phyloP scores from a whole-genome alignment of 30 jellyfish, hydroid and myxozoan species.

The Catostylus mosaicus region DNA sequence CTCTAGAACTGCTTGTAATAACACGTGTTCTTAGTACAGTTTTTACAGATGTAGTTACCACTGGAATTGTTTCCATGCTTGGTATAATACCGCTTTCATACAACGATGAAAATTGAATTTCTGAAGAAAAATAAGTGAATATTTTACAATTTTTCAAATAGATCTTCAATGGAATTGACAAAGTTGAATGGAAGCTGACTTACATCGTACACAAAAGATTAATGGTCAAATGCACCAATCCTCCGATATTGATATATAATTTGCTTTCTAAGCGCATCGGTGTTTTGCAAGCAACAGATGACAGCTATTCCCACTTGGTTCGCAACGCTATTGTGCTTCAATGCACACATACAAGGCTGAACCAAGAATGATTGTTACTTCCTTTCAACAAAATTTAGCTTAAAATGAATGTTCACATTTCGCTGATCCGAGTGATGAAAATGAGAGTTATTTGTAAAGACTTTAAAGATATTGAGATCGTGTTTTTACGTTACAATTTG shows the following conservation, averaged over 20 bases:
- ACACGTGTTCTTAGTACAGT: too few species aligned
- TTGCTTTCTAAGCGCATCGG: neutral
- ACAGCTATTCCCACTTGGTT: neutral
- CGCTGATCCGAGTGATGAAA: neutral
- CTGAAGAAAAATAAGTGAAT: too few species aligned
- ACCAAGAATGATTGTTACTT: neutral
- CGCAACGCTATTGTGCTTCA: neutral
- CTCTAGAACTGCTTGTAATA: too few species aligned
- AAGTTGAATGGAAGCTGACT: constrained; percentile 44
- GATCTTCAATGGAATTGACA: constrained; percentile 52
- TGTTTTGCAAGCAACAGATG: neutral
- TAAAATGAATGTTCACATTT: neutral
- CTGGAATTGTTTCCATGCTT: too few species aligned
- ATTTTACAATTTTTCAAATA: constrained; percentile 14
- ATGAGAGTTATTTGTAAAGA: neutral
- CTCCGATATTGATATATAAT: constrained; percentile 25
- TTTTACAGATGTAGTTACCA: too few species aligned
- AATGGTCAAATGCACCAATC: constrained; percentile 41
- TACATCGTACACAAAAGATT: constrained; percentile 18
- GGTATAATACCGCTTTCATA: too few species aligned
- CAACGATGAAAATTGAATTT: too few species aligned
- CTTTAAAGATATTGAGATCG: neutral
- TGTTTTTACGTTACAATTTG: too few species aligned
- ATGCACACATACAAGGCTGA: neutral
- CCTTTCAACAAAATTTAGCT: neutral